Percentiles rank a stretch among this genome's conserved stretches.
These are phyloP conservation scores for Xiphophorus couchianus DNA, from an alignment of 2,113 vertebrate species.

Conservation along the genomic window DNA sequence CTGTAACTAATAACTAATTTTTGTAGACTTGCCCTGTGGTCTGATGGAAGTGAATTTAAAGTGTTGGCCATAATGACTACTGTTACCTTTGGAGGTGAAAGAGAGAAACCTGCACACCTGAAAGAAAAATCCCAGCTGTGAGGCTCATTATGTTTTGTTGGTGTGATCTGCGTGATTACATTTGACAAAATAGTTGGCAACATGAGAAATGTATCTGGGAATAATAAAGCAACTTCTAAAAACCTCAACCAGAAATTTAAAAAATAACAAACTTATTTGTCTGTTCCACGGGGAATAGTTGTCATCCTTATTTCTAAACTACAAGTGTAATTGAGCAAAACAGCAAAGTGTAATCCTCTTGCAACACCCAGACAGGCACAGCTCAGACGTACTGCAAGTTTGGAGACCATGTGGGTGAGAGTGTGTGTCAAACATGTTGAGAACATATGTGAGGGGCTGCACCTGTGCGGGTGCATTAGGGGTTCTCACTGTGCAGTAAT, in stretches of 20 bases:
- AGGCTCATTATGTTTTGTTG: background rate
- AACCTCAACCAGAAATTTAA: background rate
- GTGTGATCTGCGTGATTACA: background rate
- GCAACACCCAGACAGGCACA: slow-evolving; percentile 48
- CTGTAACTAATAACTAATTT: no score
- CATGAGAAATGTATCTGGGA: no score
- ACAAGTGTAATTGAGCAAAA: slow-evolving; percentile 64
- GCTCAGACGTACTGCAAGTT: slow-evolving; percentile 37
- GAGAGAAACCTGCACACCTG: background rate
- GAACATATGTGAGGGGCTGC: slow-evolving; percentile 15
- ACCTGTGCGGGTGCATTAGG: slow-evolving; percentile 24
- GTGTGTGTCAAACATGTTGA: slow-evolving; percentile 24
- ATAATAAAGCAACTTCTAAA: background rate
- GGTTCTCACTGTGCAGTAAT: slow-evolving; percentile 44
- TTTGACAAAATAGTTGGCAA: no score
- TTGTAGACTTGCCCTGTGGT: background rate
- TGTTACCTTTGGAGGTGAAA: background rate
- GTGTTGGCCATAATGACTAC: background rate
- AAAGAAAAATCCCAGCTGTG: background rate
- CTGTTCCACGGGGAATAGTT: slow-evolving; percentile 32
- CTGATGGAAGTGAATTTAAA: background rate
- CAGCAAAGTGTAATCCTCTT: slow-evolving; percentile 38
- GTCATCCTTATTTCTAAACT: slow-evolving; percentile 57
- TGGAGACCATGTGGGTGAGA: slow-evolving; percentile 24
- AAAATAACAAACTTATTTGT: background rate